Evolutionary conservation across 2,888 invertebrate genomes (phyloP), one percentile per base, ranked within the genome.

Genomic region (Agrilus cyanescens): DNA sequence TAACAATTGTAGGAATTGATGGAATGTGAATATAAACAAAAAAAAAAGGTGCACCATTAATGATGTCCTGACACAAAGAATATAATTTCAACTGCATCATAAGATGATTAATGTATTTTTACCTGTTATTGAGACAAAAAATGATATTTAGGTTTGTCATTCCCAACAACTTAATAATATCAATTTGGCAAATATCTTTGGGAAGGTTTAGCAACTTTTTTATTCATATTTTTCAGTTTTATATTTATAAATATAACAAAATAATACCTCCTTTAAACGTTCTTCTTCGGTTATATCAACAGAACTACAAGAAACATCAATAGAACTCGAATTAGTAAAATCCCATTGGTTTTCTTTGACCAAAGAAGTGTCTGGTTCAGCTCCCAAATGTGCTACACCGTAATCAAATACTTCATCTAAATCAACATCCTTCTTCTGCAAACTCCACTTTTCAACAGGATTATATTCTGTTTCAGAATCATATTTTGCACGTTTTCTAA

Each of bases 341-440:
- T 46, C 51, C 41, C 56, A 57, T 45, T 57, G 57, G 12, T 54
- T 53, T 45, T 57, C 57, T 39, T 54, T 54, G 44, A 53, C 55
- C 30, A 50, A 48, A n/a, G 50, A 60, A 12, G 58, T 54, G 48
- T 65, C 65, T 48, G 58, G 58, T 37, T 61, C 63, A 12, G 37
- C 73, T 10, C 25, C 25, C 38, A 80, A 58, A 66, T 76, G 72
- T 15, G 73, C 71, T 14, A 80, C 72, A 35, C 79, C 80, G 69
- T 75, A 73, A 52, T 78, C 77, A 50, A 72, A 69, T 41, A 73
- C 56, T 38, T 71, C 68, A 48, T 74, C 72, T 14, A 70, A 62
- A 44, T 68, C 64, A 32, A 71, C 65, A 25, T 61, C 58, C 32
- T 56, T 57, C 41, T 52, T 57, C 36, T 56, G 58, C 37, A 65